Base-by-base conservation (phyloP, 2,113 vertebrate genomes). In the Gadus chalcogrammus region DNA sequence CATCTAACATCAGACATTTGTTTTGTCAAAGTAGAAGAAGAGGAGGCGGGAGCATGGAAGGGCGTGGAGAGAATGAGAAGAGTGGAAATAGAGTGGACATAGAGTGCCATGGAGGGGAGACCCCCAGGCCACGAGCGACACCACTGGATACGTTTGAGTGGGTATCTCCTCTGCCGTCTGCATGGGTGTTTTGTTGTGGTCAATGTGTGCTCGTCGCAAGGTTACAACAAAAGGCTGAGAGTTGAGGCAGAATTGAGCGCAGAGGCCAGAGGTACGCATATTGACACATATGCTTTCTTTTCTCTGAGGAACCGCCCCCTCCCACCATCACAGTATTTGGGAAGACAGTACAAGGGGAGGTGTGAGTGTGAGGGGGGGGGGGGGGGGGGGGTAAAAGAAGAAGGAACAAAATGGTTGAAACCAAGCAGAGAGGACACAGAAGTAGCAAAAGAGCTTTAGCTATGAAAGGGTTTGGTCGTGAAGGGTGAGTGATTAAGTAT, bases 31-130 rank as follows among this genome's bases (percentile, higher is more conserved):
- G 78, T 69, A 69, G 31, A 58, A 42, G 63, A 67, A 69, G 78
- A 55, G 74, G 31, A 55, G 74, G 31, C 24, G 27, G 61, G 42
- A 35, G 79, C 78, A 69, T 0, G 24, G 59, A 68, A 72, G 61
- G 68, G 60, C 79, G 81, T 81, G 82, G 86, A 75, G 35, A 7
- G 53, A 74, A 76, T 65, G 28, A 17, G 5, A 13, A 58, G 55
- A 13, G 55, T 5, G 13, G 55, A 58, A 17, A n/a, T 15, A n/a
- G 55, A n/a, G 55, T 1, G 55, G 15, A 58, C 2, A 17, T 16
- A 16, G n/a, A 13, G 4, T 5, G 55, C 55, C 53, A 55, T 55
- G 55, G 55, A 17, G 55, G n/a, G 55, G n/a, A 58, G 15, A 58
- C 55, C 55, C 7, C 55, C 5, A 17, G 55, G 15, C 13, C n/a